phyloP scores from a whole-genome alignment of 2,888 invertebrate genomes.

The Hypomecis punctinalis region DNA sequence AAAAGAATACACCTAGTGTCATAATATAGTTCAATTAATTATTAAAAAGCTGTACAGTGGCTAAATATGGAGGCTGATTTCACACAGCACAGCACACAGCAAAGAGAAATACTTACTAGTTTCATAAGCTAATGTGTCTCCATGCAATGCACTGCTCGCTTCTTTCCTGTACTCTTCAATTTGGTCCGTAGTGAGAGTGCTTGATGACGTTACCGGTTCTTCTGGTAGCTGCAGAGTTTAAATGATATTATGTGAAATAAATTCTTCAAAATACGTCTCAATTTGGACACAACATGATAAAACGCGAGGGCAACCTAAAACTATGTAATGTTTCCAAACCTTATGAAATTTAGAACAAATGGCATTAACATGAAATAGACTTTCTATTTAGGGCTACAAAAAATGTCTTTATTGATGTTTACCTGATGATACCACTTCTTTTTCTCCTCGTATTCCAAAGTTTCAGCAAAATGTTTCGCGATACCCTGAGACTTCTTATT shows the following conservation, averaged over 20 bases:
- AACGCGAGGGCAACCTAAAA: no score
- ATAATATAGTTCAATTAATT: no score
- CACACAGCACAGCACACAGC: no score
- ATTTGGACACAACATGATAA: no score
- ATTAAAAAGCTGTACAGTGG: no score
- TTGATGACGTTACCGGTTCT: conserved; percentile 70
- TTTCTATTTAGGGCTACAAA: not conserved
- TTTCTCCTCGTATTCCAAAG: conserved; percentile 78
- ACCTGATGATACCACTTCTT: conserved; percentile 89
- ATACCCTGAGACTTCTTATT: conserved; percentile 75
- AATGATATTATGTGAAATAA: not conserved
- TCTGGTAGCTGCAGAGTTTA: conserved; percentile 71
- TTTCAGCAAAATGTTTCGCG: conserved; percentile 79
- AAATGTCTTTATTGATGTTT: conserved; percentile 39
- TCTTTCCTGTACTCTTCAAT: conserved; percentile 86
- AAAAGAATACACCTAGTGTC: no score
- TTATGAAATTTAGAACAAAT: not conserved
- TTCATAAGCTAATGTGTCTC: conserved; percentile 87
- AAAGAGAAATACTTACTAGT: conserved; percentile 77
- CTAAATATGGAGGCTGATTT: no score
- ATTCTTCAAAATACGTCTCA: no score
- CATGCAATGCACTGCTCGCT: conserved; percentile 87
- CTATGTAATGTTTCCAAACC: conserved; percentile 8
- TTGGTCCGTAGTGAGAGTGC: conserved; percentile 78
- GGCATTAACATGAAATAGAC: not conserved